Evolutionary conservation across 2,888 invertebrate species (phyloP), one percentile per base, ranked within the genome.

Genomic region (Zhengitettix transpicula): DNA sequence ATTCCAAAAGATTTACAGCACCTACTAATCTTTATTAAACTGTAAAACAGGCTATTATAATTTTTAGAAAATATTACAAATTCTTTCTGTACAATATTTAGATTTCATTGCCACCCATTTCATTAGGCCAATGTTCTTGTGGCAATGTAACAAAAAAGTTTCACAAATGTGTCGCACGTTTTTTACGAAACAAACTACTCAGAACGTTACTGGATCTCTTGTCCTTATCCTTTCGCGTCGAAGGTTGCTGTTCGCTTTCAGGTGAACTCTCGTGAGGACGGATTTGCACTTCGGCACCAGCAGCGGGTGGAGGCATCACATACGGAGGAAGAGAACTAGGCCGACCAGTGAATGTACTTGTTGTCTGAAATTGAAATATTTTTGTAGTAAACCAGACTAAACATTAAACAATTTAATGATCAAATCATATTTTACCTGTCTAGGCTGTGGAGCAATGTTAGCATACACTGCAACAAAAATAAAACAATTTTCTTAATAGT

Each of bases 401-500:
- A 14, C 5, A 47, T 14, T 42, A 42, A 42, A 11, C 47, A 47
- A 8, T 53, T 17, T 28, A 9, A 10, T 17, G 1, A 69, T 70
- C 58, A 9, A 62, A 57, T 60, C 59, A 44, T 12, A 41, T 11
- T 9, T 56, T 44, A 73, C 73, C 71, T 71, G 73, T 68, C 72
- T 71, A 40, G 69, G 59, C 55, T 67, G 69, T 52, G 71, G 64
- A 40, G 70, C 67, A 14, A 73, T 65, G 64, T 74, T 74, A 64
- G 73, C 73, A 63, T 74, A 75, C 40, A 71, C 75, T 75, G 71
- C 51, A 73, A 73, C 65, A 69, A 57, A 64, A 60, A n/a, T 2
- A n/a, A 47, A 2, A 47, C n/a, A 47, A 14, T 7, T 7, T n/a
- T 14, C 42, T 57, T 44, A 9, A 16, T 15, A 28, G 3, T 8